Evolutionary conservation across 2,113 vertebrate species (phyloP).

Genomic region (Empidonax traillii): DNA sequence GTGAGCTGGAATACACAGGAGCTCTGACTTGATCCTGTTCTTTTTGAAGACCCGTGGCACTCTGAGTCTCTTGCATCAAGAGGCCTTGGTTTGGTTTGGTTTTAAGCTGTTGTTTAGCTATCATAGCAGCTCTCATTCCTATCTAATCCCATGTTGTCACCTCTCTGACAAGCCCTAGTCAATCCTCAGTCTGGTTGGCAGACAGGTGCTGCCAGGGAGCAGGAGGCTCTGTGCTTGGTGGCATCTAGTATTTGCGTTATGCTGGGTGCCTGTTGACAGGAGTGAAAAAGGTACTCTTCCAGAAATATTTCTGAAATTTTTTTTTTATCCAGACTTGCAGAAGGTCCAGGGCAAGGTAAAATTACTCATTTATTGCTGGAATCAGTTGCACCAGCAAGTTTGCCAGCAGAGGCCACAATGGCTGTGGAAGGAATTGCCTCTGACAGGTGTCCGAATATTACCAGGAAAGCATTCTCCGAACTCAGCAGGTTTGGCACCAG

Average conservation of each 20-base stretch:
- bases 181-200: not conserved
- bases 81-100: not conserved
- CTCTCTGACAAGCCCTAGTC: not conserved
- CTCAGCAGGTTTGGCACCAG: slow-evolving; percentile 9
- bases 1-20: not conserved
- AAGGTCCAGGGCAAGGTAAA: not conserved
- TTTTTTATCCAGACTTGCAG: not conserved
- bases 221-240: not conserved
- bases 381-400: not conserved
- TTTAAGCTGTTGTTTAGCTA: not conserved
- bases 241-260: not conserved
- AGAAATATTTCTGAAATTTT: not conserved
- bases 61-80: not conserved
- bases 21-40: not conserved
- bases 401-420: not conserved
- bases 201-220: not conserved
- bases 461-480: slow-evolving; percentile 11
- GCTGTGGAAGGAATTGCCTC: slow-evolving; percentile 42
- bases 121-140: slow-evolving; percentile 22
- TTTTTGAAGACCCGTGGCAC: not conserved
- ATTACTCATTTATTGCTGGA: not conserved
- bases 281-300: not conserved
- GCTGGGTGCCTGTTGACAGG: not conserved
- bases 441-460: slow-evolving; percentile 34
- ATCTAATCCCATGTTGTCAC: slow-evolving; percentile 26